Base-by-base conservation (phyloP, 2,888 invertebrate species). In the Epicampocera succincta region DNA sequence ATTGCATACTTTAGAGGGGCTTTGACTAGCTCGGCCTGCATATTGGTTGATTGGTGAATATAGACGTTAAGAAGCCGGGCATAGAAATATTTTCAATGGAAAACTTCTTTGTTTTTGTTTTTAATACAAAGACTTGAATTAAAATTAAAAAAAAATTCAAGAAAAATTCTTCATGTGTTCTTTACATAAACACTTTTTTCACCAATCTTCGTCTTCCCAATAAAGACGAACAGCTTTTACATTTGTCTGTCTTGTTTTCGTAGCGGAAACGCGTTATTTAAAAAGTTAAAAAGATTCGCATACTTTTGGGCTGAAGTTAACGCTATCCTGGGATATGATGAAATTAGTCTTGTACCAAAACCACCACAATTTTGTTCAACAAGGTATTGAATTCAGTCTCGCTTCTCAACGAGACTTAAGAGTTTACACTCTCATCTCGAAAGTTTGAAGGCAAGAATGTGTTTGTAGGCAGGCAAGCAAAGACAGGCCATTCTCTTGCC, bases 251-350 rank as follows among this genome's bases (percentile, higher is more conserved):
- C 2, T 46, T n/a, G 11, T 69, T 40, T 65, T 8, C 46, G 25
- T 25, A 71, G 46, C 66, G 78, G 78, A 79, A 79, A 79, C 50
- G 58, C 52, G 60, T 60, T 73, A 52, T 79, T 79, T 66, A 79
- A 68, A 58, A 58, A 38, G 42, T 17, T 58, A 52, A 65, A 71
- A 54, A 63, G 40, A 66, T 11, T 21, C 42, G 42, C 58, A 68
- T 48, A 52, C 21, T 44, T 46, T 29, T 21, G 58, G 50, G 21
- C 66, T 42, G 54, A 33, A 29, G 54, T 17, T 50, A 50, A 69
- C 46, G 60, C 58, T 60, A 58, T 58, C 65, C 72, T 50, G 72
- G 60, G 40, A 54, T 63, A 79, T 73, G 44, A 73, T 54, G 44
- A 73, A 79, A 79, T 73, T 68, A 79, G 60, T 60, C 60, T 60